Percentiles rank a stretch among this genome's conserved stretches.
Evolutionary conservation across 2,797 vertebrate genomes (phyloP).

Genomic region (Ctenopoma multispine): DNA sequence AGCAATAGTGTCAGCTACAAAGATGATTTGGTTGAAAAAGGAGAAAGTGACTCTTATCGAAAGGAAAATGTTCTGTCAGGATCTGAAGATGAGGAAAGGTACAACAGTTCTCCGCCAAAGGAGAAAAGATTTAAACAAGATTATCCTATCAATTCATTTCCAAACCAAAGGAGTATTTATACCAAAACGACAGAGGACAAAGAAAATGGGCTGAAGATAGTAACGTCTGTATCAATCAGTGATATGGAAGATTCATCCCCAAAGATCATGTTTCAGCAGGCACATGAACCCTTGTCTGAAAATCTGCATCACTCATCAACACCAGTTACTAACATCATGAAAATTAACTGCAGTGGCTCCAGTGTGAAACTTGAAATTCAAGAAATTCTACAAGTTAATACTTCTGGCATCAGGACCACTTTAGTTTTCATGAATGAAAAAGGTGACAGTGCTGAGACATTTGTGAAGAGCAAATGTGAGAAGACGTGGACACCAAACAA

Average conservation of each 20-base stretch:
- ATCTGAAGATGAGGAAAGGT: slow-evolving; percentile 75
- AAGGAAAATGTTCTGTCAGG: slow-evolving; percentile 64
- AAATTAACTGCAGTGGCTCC: slow-evolving; percentile 75
- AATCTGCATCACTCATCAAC: slow-evolving; percentile 34
- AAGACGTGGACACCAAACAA: slow-evolving; percentile 32
- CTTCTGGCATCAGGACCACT: slow-evolving; percentile 64
- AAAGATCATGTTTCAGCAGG: slow-evolving; percentile 76
- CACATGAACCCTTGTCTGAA: slow-evolving; percentile 51
- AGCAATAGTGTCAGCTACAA: slow-evolving; percentile 72
- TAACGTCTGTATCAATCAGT: slow-evolving; percentile 80
- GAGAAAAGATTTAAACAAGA: slow-evolving; percentile 74
- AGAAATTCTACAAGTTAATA: slow-evolving; percentile 63
- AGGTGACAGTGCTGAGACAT: slow-evolving; percentile 54
- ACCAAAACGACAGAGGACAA: slow-evolving; percentile 48
- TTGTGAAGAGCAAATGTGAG: slow-evolving; percentile 47
- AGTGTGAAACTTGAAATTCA: slow-evolving; percentile 84
- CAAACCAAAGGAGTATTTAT: slow-evolving; percentile 62
- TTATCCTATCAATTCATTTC: slow-evolving; percentile 50
- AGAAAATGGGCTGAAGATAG: slow-evolving; percentile 76
- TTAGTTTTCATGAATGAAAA: slow-evolving; percentile 67
- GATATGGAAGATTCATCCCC: slow-evolving; percentile 68
- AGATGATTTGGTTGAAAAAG: slow-evolving; percentile 73
- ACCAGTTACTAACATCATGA: slow-evolving; percentile 77
- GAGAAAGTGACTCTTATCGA: slow-evolving; percentile 71
- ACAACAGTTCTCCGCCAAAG: slow-evolving; percentile 49